Evolutionary conservation across 2,888 invertebrate species (phyloP).

Genomic region (Tanypteryx hageni): DNA sequence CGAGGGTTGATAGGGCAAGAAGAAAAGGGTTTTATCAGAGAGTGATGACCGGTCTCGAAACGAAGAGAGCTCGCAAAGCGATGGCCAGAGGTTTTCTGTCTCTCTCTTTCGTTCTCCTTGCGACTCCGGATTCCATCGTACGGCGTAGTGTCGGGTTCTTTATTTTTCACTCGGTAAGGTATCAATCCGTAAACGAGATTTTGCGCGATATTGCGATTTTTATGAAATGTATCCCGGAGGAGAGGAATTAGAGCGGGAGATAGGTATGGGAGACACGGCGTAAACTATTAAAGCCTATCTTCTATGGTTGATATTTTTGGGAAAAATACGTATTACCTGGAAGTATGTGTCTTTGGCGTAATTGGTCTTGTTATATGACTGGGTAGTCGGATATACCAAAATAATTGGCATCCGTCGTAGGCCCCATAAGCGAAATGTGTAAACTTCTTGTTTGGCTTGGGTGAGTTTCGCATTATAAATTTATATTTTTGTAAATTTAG

Average conservation of each 20-base stretch:
- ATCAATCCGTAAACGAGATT: not conserved
- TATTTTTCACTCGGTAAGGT: not conserved
- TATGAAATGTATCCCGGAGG: not conserved
- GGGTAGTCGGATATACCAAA: no score
- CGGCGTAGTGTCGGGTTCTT: not conserved
- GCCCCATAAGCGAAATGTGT: no score
- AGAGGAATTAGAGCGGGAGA: not conserved
- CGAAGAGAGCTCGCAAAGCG: not conserved
- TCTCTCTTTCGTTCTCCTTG: not conserved
- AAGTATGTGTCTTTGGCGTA: no score
- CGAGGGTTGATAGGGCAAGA: constrained; percentile 3
- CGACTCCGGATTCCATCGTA: not conserved
- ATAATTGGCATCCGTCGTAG: no score
- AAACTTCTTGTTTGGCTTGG: no score
- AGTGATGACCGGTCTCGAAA: not conserved
- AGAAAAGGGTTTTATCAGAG: not conserved
- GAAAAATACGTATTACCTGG: no score
- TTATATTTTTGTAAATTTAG: no score
- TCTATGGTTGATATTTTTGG: not conserved
- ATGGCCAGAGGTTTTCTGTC: not conserved
- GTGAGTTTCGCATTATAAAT: no score
- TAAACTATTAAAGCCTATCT: constrained; percentile 1
- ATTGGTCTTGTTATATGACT: no score
- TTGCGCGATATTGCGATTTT: constrained; percentile 5
- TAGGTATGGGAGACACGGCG: not conserved